A percentile compares a stretch with the other conserved stretches of the same genome.
Evolutionary conservation across 2,797 vertebrate genomes (phyloP).

Genomic region (Tadarida brasiliensis): DNA sequence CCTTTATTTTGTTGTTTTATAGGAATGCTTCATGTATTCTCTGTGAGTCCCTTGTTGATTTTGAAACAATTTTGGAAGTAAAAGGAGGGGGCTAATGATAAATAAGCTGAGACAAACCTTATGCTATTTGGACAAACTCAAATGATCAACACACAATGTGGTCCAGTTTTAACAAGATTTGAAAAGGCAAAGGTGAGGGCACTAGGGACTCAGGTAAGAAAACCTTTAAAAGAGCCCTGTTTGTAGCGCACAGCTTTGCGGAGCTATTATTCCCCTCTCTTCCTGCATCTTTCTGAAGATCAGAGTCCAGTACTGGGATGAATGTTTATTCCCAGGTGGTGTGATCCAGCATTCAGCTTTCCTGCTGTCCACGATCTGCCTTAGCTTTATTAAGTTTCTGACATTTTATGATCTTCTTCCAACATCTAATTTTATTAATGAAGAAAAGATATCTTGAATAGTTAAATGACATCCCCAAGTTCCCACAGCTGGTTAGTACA

Average conservation of each 20-base stretch:
- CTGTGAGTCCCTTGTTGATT: background rate
- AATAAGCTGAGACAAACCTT: background rate
- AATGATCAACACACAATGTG: background rate
- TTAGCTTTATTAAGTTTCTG: conserved; percentile 42
- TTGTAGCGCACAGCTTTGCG: background rate
- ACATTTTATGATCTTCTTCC: conserved; percentile 31
- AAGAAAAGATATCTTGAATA: conserved; percentile 23
- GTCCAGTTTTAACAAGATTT: background rate
- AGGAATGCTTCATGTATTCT: background rate
- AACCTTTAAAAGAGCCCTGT: background rate
- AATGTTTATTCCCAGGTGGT: background rate
- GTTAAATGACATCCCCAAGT: conserved; percentile 3
- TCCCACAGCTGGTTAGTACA: background rate
- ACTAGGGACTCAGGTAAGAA: background rate
- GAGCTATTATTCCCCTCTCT: background rate
- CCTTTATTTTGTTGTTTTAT: background rate
- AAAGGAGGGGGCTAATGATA: background rate
- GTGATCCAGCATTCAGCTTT: background rate
- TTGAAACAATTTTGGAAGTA: background rate
- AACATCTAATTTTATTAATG: conserved; percentile 49
- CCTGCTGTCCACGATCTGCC: background rate
- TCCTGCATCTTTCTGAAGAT: background rate
- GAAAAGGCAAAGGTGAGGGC: background rate
- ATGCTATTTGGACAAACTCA: background rate
- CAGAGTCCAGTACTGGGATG: background rate